These are phyloP conservation scores for Nebria ingens DNA, from an alignment of 1,140 invertebrate genomes.

Conservation along the genomic window DNA sequence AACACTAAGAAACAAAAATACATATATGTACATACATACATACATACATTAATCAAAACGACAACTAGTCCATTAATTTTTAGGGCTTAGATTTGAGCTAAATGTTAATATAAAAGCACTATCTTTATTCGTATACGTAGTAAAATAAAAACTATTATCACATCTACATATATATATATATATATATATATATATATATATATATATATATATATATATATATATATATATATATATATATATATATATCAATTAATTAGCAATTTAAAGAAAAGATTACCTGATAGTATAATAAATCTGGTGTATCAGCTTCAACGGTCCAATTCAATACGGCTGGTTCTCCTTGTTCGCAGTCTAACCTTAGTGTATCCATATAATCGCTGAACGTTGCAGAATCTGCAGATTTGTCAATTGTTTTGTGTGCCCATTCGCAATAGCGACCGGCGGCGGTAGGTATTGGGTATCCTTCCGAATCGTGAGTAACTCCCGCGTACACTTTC, in stretches of 20 bases:
- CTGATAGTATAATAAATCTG: slow-evolving; percentile 79
- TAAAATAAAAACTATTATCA: no score
- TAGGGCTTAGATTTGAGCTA: no score
- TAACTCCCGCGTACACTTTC: slow-evolving; percentile 70
- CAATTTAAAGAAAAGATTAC: slow-evolving; percentile 44
- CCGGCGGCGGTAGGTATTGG: slow-evolving; percentile 67
- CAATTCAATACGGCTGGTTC: slow-evolving; percentile 64
- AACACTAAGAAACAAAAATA: slow-evolving; percentile 58
- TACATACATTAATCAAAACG: neutral
- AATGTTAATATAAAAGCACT: no score
- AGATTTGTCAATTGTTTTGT: slow-evolving; percentile 58
- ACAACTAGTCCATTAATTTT: no score
- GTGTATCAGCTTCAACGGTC: slow-evolving; percentile 71
- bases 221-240: slow-evolving; percentile 1
- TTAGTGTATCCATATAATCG: slow-evolving; percentile 63
- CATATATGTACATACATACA: neutral
- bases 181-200: no score
- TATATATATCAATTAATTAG: no score
- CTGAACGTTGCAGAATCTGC: slow-evolving; percentile 55
- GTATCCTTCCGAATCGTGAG: slow-evolving; percentile 60
- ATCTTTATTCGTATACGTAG: no score
- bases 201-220: slow-evolving; percentile 1
- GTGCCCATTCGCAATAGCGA: slow-evolving; percentile 65
- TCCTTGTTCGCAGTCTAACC: slow-evolving; percentile 61
- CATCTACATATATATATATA: no score